Evolutionary conservation across 2,797 vertebrate genomes (phyloP).

Genomic region (Enteromius fasciolatus): DNA sequence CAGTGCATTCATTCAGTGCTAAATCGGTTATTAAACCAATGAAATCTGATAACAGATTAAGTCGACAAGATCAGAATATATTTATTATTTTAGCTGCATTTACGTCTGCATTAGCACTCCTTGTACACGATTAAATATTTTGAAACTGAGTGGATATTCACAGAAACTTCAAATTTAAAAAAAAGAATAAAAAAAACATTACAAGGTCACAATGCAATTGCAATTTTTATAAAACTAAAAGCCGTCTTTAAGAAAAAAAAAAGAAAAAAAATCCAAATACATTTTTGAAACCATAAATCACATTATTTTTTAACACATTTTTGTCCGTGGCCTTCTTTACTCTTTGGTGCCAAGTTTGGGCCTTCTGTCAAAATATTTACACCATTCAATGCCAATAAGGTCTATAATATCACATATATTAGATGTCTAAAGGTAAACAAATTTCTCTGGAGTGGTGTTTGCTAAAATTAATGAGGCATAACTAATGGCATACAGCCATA

Average conservation of each 20-base stretch:
- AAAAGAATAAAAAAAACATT: not conserved
- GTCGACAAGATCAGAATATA: not conserved
- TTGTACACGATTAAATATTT: not conserved
- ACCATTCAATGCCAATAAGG: constrained; percentile 47
- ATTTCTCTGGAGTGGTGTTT: constrained; percentile 90
- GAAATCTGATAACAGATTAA: not conserved
- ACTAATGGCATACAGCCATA: constrained; percentile 92
- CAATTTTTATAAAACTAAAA: not conserved
- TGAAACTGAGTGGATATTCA: not conserved
- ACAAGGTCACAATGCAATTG: not conserved
- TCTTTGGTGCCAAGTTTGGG: not conserved
- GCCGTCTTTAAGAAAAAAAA: not conserved
- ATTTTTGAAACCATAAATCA: not conserved
- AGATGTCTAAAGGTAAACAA: constrained; percentile 77
- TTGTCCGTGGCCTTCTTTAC: not conserved
- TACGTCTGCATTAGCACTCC: too few relatives aligned
- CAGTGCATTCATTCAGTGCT: not conserved
- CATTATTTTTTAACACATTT: not conserved
- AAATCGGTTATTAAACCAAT: not conserved
- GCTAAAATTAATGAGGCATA: constrained; percentile 98
- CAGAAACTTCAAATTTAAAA: not conserved
- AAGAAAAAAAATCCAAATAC: not conserved
- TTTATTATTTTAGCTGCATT: not conserved
- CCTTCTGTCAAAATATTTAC: constrained; percentile 2
- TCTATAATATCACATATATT: constrained; percentile 47